Evolutionary conservation across 2,113 vertebrate species (phyloP).

Genomic region (Malurus melanocephalus): DNA sequence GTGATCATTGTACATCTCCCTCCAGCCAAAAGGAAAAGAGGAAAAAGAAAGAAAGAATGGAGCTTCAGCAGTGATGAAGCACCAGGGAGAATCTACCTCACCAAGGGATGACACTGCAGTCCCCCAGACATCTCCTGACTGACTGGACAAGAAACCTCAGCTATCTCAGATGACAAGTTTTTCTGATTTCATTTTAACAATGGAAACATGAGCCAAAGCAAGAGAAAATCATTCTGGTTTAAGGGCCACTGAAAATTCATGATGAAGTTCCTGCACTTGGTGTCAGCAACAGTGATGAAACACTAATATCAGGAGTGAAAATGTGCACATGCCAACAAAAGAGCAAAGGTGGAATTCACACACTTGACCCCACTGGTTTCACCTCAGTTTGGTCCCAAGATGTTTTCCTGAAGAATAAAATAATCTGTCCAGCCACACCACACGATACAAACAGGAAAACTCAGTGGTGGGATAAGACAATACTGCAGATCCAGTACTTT

Average conservation of each 20-base stretch:
- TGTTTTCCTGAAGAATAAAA: neutral
- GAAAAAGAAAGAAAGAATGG: neutral
- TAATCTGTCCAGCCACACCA: neutral
- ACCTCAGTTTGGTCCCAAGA: neutral
- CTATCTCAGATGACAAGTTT: neutral
- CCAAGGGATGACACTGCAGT: neutral
- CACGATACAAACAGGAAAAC: neutral
- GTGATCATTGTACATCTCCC: neutral
- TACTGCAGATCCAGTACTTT: neutral
- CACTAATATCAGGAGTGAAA: neutral
- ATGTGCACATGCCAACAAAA: neutral
- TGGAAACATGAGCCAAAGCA: neutral
- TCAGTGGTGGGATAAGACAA: neutral
- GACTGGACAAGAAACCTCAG: neutral
- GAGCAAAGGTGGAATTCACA: neutral
- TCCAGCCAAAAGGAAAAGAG: neutral
- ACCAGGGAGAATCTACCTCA: neutral
- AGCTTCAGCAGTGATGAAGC: neutral
- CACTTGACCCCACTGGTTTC: neutral
- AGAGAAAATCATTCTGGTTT: neutral
- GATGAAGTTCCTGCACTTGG: neutral
- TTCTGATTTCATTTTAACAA: neutral
- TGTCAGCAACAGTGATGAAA: neutral
- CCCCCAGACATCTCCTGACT: neutral
- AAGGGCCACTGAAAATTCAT: neutral